Conservation (phyloP, 2,797 vertebrate genomes). For the Valencia hispanica region DNA sequence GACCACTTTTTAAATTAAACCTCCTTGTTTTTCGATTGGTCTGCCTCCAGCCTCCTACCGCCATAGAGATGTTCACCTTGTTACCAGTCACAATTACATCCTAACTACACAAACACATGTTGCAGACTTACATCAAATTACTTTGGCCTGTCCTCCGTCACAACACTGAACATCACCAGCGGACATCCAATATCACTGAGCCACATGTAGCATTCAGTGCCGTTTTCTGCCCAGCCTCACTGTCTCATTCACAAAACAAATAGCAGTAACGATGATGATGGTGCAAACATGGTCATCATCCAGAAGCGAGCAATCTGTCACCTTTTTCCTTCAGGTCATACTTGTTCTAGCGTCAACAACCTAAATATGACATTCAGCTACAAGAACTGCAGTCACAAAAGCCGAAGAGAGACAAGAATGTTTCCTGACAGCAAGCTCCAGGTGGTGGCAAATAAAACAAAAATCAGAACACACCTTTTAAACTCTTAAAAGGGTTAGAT, state of each 20-base stretch:
- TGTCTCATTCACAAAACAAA: neutral
- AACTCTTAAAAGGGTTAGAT: neutral
- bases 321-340: neutral
- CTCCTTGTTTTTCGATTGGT: neutral
- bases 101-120: neutral
- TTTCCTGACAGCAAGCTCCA: too few species aligned
- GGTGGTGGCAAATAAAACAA: neutral
- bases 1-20: neutral
- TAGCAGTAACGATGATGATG: neutral
- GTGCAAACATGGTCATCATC: neutral
- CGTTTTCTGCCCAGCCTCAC: neutral
- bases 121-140: neutral
- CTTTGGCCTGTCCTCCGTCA: neutral
- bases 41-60: neutral
- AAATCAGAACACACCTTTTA: neutral
- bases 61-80: neutral
- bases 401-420: neutral
- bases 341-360: neutral
- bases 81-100: neutral
- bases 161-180: neutral
- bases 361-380: neutral
- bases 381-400: neutral
- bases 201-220: neutral
- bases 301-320: neutral
- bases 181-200: neutral